Conservation (phyloP, 2,113 vertebrate species). For the Hemiscyllium ocellatum region DNA sequence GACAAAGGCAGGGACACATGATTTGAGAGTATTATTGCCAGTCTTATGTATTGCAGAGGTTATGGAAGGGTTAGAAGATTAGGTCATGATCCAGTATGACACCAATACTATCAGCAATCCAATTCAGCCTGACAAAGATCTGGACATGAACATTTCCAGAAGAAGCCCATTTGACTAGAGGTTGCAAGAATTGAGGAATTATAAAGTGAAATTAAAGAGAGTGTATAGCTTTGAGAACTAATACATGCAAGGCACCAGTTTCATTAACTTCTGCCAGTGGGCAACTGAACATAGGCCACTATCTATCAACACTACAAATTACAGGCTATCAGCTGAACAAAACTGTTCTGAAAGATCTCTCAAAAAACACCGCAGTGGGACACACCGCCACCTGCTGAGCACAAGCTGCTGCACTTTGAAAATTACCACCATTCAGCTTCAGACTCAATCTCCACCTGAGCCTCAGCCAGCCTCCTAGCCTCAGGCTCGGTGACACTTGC, state of each 20-base stretch:
- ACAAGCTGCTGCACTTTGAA: conserved; percentile 14
- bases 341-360: background rate
- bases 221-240: background rate
- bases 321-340: conserved; percentile 1
- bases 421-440: background rate
- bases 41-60: background rate
- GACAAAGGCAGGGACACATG: background rate
- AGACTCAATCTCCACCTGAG: background rate
- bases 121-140: background rate
- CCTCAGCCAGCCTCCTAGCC: background rate
- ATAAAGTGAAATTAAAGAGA: background rate
- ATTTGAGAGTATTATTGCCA: background rate
- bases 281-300: background rate
- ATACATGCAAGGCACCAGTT: background rate
- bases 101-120: background rate
- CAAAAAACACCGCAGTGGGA: background rate
- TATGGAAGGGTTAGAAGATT: background rate
- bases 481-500: background rate
- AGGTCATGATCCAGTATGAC: background rate
- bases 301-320: conserved; percentile 7
- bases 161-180: background rate
- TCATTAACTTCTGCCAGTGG: background rate
- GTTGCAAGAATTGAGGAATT: background rate
- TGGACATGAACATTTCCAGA: background rate
- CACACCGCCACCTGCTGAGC: background rate